phyloP scores from a whole-genome alignment of 2,888 invertebrate species.

The Sphecodes monilicornis region DNA sequence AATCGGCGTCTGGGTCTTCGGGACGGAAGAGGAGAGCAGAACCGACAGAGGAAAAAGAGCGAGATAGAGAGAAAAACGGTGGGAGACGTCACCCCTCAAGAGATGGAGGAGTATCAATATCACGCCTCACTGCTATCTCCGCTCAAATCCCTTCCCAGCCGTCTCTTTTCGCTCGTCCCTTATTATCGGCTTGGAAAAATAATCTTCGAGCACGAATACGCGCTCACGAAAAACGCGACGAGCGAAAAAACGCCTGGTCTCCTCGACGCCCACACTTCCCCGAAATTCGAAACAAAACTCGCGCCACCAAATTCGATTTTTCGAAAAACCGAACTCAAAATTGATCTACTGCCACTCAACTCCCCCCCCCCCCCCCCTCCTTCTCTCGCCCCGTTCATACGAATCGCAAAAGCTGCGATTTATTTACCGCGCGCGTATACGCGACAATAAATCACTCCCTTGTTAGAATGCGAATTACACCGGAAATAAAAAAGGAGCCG shows the following conservation, averaged over 20 bases:
- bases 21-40: constrained; percentile 34
- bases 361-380: neutral
- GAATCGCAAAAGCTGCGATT: constrained; percentile 44
- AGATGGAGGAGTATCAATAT: constrained; percentile 81
- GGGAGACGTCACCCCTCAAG: constrained; percentile 74
- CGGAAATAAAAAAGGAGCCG: constrained; percentile 6
- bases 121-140: constrained; percentile 79
- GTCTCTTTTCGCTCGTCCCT: constrained; percentile 65
- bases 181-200: constrained; percentile 79
- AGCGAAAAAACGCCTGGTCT: neutral
- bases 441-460: constrained; percentile 8
- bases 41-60: constrained; percentile 32
- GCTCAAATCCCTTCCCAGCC: constrained; percentile 66
- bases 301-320: constrained; percentile 14
- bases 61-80: constrained; percentile 48
- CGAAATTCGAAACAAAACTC: constrained; percentile 39
- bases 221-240: constrained; percentile 21
- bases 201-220: constrained; percentile 73
- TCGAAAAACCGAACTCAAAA: neutral
- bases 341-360: neutral
- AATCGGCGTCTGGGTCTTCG: constrained; percentile 45
- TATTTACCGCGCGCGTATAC: constrained; percentile 22
- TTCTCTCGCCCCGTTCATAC: constrained; percentile 1
- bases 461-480: neutral
- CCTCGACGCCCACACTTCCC: neutral